Conservation (phyloP, 2,888 invertebrate species). For the Neria commutata region DNA sequence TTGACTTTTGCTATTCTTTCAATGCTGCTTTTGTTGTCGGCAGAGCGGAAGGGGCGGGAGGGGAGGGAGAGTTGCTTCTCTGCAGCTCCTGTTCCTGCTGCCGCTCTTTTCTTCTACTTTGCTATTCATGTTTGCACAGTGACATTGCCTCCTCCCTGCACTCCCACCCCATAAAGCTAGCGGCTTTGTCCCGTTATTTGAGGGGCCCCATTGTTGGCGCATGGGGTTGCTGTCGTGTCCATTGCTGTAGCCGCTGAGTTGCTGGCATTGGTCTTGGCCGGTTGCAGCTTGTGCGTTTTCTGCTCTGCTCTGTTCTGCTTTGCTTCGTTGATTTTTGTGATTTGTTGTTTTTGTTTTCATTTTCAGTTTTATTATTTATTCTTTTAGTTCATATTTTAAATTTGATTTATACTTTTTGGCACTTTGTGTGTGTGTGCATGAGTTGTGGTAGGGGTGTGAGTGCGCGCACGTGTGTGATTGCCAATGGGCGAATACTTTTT, state of each 20-base stretch:
- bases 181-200: slow-evolving; percentile 12
- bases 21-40: not conserved
- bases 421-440: not conserved
- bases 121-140: slow-evolving; percentile 53
- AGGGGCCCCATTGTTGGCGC: no score
- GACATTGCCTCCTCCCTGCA: slow-evolving; percentile 31
- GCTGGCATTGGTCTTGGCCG: no score
- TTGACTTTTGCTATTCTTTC: not conserved
- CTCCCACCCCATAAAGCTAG: slow-evolving; percentile 11
- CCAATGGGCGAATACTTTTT: not conserved
- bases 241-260: no score
- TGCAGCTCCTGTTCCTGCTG: not conserved
- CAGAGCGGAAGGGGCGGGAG: not conserved
- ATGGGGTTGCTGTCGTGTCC: no score
- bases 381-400: slow-evolving; percentile 12
- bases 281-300: no score
- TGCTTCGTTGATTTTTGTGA: slow-evolving; percentile 34
- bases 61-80: not conserved
- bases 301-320: no score
- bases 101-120: no score
- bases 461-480: not conserved
- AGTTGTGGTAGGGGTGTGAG: not conserved
- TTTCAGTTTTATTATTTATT: not conserved
- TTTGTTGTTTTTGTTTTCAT: slow-evolving; percentile 31
- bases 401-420: slow-evolving; percentile 17